Percentiles rank a stretch among this genome's conserved stretches.
These are phyloP conservation scores for Cyclopterus lumpus DNA, from an alignment of 2,797 vertebrate genomes.

Conservation along the genomic window DNA sequence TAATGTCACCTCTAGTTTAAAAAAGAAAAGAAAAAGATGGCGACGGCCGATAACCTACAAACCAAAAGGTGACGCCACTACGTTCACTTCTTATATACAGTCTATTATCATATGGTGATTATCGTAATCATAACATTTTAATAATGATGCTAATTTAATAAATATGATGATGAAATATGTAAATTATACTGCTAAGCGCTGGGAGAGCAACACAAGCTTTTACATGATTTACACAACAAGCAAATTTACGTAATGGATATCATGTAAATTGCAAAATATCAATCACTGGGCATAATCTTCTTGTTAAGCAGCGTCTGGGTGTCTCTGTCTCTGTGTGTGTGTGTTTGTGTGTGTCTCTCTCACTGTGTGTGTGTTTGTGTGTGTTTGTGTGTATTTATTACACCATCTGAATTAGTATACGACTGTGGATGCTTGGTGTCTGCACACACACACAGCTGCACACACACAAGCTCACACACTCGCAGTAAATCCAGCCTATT, in stretches of 20 bases:
- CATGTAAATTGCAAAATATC: slow-evolving; percentile 61
- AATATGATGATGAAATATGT: slow-evolving; percentile 10
- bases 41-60: background rate
- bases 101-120: background rate
- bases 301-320: slow-evolving; percentile 31
- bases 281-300: slow-evolving; percentile 40
- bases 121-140: background rate
- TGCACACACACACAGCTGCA: background rate
- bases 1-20: background rate
- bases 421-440: slow-evolving; percentile 10
- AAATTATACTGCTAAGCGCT: slow-evolving; percentile 18
- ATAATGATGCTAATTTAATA: slow-evolving; percentile 28
- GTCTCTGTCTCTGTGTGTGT: background rate
- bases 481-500: background rate
- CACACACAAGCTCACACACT: background rate
- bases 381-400: slow-evolving; percentile 1
- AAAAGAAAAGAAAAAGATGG: background rate
- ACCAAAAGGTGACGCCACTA: background rate
- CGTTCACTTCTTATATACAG: background rate
- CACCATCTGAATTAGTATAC: slow-evolving; percentile 1
- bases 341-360: slow-evolving; percentile 1
- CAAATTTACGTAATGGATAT: slow-evolving; percentile 51
- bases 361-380: background rate
- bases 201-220: slow-evolving; percentile 6
- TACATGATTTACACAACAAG: slow-evolving; percentile 50